A percentile compares a stretch with the other conserved stretches of the same genome.
These are phyloP conservation scores for Archocentrus centrarchus DNA, from an alignment of 2,113 vertebrate species.

Conservation along the genomic window DNA sequence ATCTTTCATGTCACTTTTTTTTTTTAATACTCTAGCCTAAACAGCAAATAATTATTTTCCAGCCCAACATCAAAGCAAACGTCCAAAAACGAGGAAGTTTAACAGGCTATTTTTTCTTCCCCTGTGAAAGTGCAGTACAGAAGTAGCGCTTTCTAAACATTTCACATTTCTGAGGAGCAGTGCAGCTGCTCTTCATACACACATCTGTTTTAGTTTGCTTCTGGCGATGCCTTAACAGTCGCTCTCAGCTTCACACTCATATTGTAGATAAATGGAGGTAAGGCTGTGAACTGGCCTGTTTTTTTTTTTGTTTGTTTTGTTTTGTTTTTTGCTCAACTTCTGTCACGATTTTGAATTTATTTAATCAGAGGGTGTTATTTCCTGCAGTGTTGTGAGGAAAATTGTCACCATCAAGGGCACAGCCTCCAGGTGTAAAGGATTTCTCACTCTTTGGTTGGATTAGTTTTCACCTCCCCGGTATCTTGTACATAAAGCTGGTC, in stretches of 20 bases:
- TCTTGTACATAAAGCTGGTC: constrained; percentile 51
- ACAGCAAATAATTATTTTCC: constrained; percentile 2
- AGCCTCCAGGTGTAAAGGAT: constrained; percentile 66
- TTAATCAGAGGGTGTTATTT: constrained; percentile 50
- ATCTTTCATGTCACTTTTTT: background rate
- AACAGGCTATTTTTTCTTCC: background rate
- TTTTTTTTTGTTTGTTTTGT: constrained; percentile 21
- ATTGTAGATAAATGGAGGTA: constrained; percentile 45
- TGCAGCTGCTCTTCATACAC: constrained; percentile 45
- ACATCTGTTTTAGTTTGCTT: constrained; percentile 49
- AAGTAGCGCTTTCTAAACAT: constrained; percentile 17
- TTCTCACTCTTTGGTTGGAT: constrained; percentile 60
- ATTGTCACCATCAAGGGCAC: constrained; percentile 53
- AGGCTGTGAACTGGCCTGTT: constrained; percentile 37
- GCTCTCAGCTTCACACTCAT: constrained; percentile 20
- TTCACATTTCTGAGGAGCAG: constrained; percentile 22
- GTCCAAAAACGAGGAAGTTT: background rate
- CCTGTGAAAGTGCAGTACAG: background rate
- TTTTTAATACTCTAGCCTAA: background rate
- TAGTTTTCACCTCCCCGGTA: constrained; percentile 54
- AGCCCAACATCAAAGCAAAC: constrained; percentile 6
- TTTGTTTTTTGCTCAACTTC: constrained; percentile 7
- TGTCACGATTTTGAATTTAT: constrained; percentile 41
- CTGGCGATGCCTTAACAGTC: constrained; percentile 24
- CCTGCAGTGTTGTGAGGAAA: constrained; percentile 20